Base-by-base conservation (phyloP, 1,140 invertebrate species). In the Aphaenogaster floridana region DNA sequence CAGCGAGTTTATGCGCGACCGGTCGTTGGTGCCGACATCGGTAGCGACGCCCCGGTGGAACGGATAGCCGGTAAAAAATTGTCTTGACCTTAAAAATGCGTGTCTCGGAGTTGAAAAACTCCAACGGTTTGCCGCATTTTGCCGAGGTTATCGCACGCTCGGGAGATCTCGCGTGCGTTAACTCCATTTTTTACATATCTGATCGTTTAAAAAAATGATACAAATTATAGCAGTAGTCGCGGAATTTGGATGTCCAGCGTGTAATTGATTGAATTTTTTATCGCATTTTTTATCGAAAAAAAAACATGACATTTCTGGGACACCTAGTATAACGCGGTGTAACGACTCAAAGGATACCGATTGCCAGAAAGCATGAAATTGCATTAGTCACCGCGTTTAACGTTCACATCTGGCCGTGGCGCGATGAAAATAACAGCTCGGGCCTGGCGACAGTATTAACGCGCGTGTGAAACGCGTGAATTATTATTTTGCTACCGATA, bases 311-410 rank as follows among this genome's bases (percentile, higher is more conserved):
- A 83, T 9, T 83, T 74, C 17, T 48, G 28, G 15, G 54, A 61
- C 69, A 76, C 54, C 39, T 57, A 50, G 52, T 74, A 61, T 59
- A 36, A 72, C 9, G 28, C 52, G 2, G 42, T 13, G 54, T 74
- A 74, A 64, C 42, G 80, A 76, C 28, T 59, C 71, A 57, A 61
- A 76, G 54, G 69, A 50, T 84, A 72, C 69, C 69, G 54, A 84
- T 76, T 84, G 80, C 69, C 80, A 84, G 54, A 84, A 84, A 84
- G 68, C 80, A 84, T 84, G 80, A 84, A 84, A 84, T 84, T 76
- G 80, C 80, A 76, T 84, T 84, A 84, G 80, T 84, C 80, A 84
- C 69, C 42, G 54, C 80, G 34, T 76, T 84, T 84, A 84, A 76
- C 69, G 68, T 61, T 76, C 80, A 50, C 80, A 84, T 84, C 80